Base-by-base conservation (phyloP, 2,113 vertebrate species). In the Cranoglanis bouderius region DNA sequence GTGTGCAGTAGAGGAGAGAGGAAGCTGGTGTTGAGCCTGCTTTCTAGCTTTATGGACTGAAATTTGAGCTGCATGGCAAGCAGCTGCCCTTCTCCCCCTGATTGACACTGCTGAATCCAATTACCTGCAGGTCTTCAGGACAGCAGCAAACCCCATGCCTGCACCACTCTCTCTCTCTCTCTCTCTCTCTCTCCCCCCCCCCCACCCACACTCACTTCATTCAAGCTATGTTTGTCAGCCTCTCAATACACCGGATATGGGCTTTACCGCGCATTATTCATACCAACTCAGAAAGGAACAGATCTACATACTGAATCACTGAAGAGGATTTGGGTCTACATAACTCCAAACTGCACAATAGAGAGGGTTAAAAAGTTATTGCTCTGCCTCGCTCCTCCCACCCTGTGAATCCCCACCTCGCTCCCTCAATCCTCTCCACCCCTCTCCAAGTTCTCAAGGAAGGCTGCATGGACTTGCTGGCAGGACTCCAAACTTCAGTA, bases 401-500 rank as follows among this genome's bases (percentile, higher is more conserved):
- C 75, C 14, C 51, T 2, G 59, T 53, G 46, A 86, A 86, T 89
- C 87, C 49, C 81, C 87, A 84, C 82, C 89, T 88, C 87, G n/a
- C 88, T 74, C 21, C 38, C 51, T 78, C 84, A 61, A 26, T 32
- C 16, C 53, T 35, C 55, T 16, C 77, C 87, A 78, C 77, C 86
- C 35, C 80, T 46, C 72, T 81, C 32, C 43, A 67, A 82, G 74
- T 89, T 89, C 89, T 70, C 85, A 53, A 77, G 63, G 72, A 89
- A 84, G 40, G 82, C 80, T 59, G 88, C 83, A 77, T 43, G 21
- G 83, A 84, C 84, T 85, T 83, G 32, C 84, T 92, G 91, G 90
- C 91, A 92, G 87, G 40, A 75, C 75, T 90, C 90, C 92, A 91
- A 89, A 90, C 59, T 92, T 88, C 86, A 89, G 89, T 90, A 90